Evolutionary conservation across 2,113 vertebrate species (phyloP).

Genomic region (Mionectes macconnelli): DNA sequence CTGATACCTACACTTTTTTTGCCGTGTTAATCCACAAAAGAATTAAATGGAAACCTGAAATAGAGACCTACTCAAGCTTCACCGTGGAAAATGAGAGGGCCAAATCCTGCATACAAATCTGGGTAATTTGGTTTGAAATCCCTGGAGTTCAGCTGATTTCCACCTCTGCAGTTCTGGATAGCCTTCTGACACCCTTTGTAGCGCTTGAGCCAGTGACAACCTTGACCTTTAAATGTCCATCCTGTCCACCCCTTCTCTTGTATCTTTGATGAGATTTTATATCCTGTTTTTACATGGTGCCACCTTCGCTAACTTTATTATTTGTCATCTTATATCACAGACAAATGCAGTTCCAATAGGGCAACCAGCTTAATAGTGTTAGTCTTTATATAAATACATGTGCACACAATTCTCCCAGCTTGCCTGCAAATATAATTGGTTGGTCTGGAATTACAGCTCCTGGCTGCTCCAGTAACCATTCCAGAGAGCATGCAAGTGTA

Average conservation of each 20-base stretch:
- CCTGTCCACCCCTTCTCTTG: not conserved
- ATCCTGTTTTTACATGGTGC: constrained; percentile 61
- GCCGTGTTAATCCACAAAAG: not conserved
- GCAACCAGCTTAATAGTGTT: constrained; percentile 61
- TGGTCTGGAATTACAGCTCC: constrained; percentile 68
- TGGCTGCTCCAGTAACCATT: constrained; percentile 49
- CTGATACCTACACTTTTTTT: not conserved
- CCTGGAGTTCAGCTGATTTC: not conserved
- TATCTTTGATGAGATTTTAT: constrained; percentile 64
- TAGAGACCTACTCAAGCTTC: not conserved
- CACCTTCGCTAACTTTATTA: constrained; percentile 68
- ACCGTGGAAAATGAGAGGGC: not conserved
- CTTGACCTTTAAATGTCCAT: constrained; percentile 1
- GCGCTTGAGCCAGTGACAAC: not conserved
- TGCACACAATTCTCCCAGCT: constrained; percentile 51
- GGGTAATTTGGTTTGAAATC: not conserved
- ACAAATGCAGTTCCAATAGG: constrained; percentile 73
- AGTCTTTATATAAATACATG: constrained; percentile 62
- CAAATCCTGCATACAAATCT: not conserved
- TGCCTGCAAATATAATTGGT: constrained; percentile 60
- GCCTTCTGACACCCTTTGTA: not conserved
- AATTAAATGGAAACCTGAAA: constrained; percentile 10
- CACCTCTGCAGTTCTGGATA: not conserved
- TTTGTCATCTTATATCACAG: constrained; percentile 73
- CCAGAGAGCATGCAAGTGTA: accelerated